Base-by-base conservation (phyloP, 2,888 invertebrate genomes). In the Isotomurus palustris region DNA sequence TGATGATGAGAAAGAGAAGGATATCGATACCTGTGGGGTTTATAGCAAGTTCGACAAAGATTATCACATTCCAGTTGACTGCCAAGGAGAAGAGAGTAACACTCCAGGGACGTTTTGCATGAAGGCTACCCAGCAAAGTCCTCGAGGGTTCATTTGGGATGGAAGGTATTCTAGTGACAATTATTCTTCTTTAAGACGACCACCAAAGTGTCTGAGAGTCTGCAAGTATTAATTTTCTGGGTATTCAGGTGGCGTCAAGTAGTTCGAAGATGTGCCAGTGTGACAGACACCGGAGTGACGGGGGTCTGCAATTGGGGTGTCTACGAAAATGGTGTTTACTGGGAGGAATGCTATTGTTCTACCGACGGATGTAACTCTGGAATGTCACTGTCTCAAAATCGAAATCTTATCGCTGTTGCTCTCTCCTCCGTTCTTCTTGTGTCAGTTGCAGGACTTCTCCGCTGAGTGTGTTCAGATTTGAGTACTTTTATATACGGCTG, bases 271-370 rank as follows among this genome's bases (percentile, higher is more conserved):
- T 93, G 93, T 77, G 90, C 91, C 1, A 91, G 91, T 0, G 89
- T 92, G 0, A 85, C 92, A 1, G 91, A 89, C 69, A 91, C 88
- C 1, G 55, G 56, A 21, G 91, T 91, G 0, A 91, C 94, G 0
- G 93, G 92, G 53, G 94, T 95, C 0, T 96, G 96, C 73, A 91
- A 94, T 73, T 96, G 95, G 95, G 91, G 92, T 19, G 90, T 96
- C 54, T 85, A 90, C 70, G 88, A 90, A 66, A 94, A 94, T 71
- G 95, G 95, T 2, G 89, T 90, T 1, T 96, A 94, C 75, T 93
- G 91, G 90, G 94, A 96, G 75, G 92, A 94, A 73, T 96, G 96
- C 73, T 96, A 95, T 73, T 96, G 95, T 75, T 87, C 91, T 0
- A 82, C 85, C 58, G 93, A 96, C 73, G 87, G 88, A 65, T 96